phyloP scores from a whole-genome alignment of 2,888 invertebrate genomes.

The Melieria crassipennis region DNA sequence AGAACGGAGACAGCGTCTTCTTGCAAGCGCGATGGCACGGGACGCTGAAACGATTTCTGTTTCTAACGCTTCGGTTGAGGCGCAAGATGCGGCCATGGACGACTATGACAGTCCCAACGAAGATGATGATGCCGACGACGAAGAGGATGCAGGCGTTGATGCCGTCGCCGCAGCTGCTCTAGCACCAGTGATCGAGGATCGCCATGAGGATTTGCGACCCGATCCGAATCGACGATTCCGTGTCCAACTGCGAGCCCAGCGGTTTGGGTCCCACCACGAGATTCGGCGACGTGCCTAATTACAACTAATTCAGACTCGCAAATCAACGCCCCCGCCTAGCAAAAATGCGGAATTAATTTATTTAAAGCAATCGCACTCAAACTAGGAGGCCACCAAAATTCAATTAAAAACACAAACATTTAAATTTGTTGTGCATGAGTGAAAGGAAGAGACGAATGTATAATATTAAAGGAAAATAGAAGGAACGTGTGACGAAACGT shows the following conservation, averaged over 20 bases:
- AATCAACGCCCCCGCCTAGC: background rate
- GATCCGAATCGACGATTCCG: conserved; percentile 55
- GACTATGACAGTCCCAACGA: conserved; percentile 53
- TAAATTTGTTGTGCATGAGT: conserved; percentile 9
- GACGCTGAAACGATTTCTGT: conserved; percentile 46
- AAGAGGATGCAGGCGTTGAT: conserved; percentile 38
- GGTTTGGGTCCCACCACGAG: conserved; percentile 56
- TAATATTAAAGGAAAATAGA: background rate
- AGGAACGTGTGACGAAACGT: conserved; percentile 15
- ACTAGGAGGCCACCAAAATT: conserved; percentile 4
- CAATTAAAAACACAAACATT: conserved; percentile 4
- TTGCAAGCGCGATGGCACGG: conserved; percentile 56
- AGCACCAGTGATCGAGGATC: conserved; percentile 32
- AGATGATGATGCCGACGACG: conserved; percentile 50
- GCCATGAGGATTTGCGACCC: conserved; percentile 45
- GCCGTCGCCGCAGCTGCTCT: conserved; percentile 32
- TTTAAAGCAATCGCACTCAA: background rate
- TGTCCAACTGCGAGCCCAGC: conserved; percentile 54
- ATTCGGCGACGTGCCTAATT: conserved; percentile 53
- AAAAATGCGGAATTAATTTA: too few species aligned
- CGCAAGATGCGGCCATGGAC: conserved; percentile 49
- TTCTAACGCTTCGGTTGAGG: conserved; percentile 49
- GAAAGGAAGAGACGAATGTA: background rate
- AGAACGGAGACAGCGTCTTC: conserved; percentile 80
- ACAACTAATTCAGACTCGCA: background rate